phyloP scores from a whole-genome alignment of 1,140 invertebrate genomes.

The Pogonus chalceus region DNA sequence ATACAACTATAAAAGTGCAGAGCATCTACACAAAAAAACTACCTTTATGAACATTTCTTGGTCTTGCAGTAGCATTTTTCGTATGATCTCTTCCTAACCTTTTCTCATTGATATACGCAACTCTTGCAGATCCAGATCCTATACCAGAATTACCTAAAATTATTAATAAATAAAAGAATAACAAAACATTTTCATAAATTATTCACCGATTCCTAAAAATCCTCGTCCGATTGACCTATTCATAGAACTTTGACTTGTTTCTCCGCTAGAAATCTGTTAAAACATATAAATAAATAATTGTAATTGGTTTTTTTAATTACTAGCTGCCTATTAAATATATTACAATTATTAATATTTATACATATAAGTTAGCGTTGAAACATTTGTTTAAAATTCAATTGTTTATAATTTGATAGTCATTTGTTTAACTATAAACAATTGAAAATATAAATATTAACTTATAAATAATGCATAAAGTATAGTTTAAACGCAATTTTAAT shows the following conservation, averaged over 20 bases:
- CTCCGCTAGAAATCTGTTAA: conserved; percentile 31
- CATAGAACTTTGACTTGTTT: conserved; percentile 33
- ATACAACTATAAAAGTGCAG: not conserved
- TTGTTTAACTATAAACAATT: too few relatives aligned
- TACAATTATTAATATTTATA: not conserved
- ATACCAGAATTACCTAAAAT: not conserved
- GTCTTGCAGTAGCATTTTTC: conserved; percentile 33
- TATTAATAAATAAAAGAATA: not conserved
- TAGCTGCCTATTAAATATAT: too few relatives aligned
- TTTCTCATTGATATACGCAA: conserved; percentile 48
- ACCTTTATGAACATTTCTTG: conserved; percentile 43
- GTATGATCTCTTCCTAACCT: conserved; percentile 33
- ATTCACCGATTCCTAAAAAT: conserved; percentile 15
- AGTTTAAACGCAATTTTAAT: too few relatives aligned
- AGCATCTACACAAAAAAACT: conserved; percentile 19
- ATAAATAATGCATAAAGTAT: too few relatives aligned
- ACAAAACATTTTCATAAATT: conserved; percentile 18
- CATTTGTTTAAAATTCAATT: too few relatives aligned
- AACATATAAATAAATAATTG: conserved; percentile 1
- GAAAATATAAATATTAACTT: too few relatives aligned
- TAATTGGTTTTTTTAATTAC: too few relatives aligned
- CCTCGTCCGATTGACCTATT: conserved; percentile 19
- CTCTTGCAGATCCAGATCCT: conserved; percentile 30
- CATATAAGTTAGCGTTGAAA: not conserved
- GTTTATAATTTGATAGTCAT: too few relatives aligned